Evolutionary conservation across 2,888 invertebrate species (phyloP).

Genomic region (Microplitis deprimator): DNA sequence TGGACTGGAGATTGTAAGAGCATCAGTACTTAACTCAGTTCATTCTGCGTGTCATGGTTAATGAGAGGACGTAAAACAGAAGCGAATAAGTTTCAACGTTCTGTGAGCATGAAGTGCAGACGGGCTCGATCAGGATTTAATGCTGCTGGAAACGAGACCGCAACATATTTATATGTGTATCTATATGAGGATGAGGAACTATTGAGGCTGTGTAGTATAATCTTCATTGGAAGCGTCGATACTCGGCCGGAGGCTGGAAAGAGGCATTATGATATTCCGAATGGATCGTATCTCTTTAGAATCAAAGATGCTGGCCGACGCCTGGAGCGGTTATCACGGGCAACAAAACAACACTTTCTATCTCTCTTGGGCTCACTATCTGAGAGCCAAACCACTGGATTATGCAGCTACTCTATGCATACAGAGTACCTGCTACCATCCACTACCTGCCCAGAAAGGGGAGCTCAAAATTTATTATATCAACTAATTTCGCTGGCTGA

Average conservation of each 20-base stretch:
- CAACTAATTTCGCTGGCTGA: conserved; percentile 64
- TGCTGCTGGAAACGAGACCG: conserved; percentile 54
- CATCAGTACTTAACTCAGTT: conserved; percentile 31
- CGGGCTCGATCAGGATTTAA: neutral
- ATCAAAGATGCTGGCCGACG: conserved; percentile 55
- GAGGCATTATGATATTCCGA: conserved; percentile 59
- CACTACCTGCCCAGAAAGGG: conserved; percentile 42
- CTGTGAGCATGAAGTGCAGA: neutral
- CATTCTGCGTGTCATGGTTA: conserved; percentile 45
- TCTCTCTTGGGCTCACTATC: neutral
- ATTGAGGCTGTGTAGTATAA: conserved; percentile 40
- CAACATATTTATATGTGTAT: conserved; percentile 46
- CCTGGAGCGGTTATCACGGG: conserved; percentile 44
- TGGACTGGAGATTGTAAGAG: conserved; percentile 7
- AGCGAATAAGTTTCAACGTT: conserved; percentile 47
- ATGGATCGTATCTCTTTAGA: conserved; percentile 55
- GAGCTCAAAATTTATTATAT: conserved; percentile 64
- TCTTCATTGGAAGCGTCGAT: conserved; percentile 40
- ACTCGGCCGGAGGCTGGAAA: conserved; percentile 51
- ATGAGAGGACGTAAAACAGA: conserved; percentile 53
- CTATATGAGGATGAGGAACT: too few species aligned
- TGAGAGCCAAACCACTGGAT: conserved; percentile 20
- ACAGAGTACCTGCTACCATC: conserved; percentile 68
- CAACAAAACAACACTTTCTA: conserved; percentile 53
- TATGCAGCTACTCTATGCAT: conserved; percentile 68